Base-by-base conservation (phyloP, 2,113 vertebrate genomes). In the Choloepus hoffmanni region DNA sequence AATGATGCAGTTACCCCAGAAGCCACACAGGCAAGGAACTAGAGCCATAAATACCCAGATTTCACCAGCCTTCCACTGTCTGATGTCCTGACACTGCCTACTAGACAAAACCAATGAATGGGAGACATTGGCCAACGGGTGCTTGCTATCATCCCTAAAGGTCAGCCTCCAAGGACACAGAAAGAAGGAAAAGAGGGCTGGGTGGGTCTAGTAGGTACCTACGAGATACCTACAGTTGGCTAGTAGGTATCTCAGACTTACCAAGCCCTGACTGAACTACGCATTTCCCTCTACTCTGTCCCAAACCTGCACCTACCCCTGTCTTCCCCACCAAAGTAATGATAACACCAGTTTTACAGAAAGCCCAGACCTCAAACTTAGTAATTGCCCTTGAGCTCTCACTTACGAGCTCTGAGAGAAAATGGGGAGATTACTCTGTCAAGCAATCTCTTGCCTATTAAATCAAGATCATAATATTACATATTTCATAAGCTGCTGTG, bases 11-110 rank as follows among this genome's bases (percentile, higher is more conserved):
- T 67, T 45, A 68, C 8, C 19, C 13, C 11, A 0, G 8, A 40
- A 18, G 14, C 10, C n/a, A 45, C 23, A 1, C 19, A 73, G 4
- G 7, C 23, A 36, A 23, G n/a, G 36, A 48, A 6, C 53, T 1
- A 18, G 18, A 3, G 18, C 15, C 0, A 1, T 11, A 0, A 13
- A 45, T 0, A 3, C 5, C 21, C 45, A 33, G 21, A 13, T 78
- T 67, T 40, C 4, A 6, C 12, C 28, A 3, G 40, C 28, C 2
- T 70, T n/a, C 60, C 3, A 9, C 36, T 40, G 7, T 45, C 33
- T 28, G 16, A 30, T 18, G n/a, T 36, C 58, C 36, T 85, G 40
- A 3, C 21, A 28, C 0, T 58, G 73, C 67, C 30, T 67, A 12
- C 3, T 30, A 2, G 43, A 58, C 3, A 48, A 72, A 92, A 78